Base-by-base conservation (phyloP, 1,140 invertebrate species). In the Pseudomyrmex sp. region DNA sequence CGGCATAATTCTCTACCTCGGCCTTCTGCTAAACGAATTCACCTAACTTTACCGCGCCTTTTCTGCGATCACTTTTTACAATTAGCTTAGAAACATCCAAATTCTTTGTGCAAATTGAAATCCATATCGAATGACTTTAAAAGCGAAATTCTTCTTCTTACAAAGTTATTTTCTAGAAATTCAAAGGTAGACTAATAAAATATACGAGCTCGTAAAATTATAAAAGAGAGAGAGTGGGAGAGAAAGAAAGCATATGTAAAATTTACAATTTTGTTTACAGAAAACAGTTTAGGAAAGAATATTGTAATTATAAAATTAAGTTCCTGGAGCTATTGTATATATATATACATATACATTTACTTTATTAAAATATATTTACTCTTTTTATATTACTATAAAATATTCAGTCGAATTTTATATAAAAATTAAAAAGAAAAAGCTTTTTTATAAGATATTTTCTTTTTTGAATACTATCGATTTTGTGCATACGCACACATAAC, bases 11-110 rank as follows among this genome's bases (percentile, higher is more conserved):
- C 63, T 74, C 62, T 52, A 75, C 52, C 44, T 54, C 0, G 20
- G 12, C 26, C 18, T 76, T 86, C 52, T n/a, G 13, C 50, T 61
- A 68, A 66, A 73, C 54, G 46, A 61, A 83, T 85, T 68, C 63
- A n/a, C 7, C 13, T 44, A 82, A 56, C n/a, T 61, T 80, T 18
- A 80, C 18, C 66, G 54, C 65, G 13, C 44, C 59, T 72, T 59
- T 5, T 46, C 76, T n/a, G 23, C 23, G 23, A n/a, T 20, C 62
- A 46, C 52, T 76, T 66, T 18, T 52, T 75, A 50, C 35, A 35
- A 35, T 35, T 35, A 46, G 2, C n/a, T 50, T 8, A 72, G 10
- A 48, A 20, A 69, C 44, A 59, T 70, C 23, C 20, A 48, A 58
- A 73, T 58, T 70, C 44, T 50, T 59, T 9, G n/a, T 61, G 72